Evolutionary conservation across 2,113 vertebrate species (phyloP).

Genomic region (Ifrita kowaldi): DNA sequence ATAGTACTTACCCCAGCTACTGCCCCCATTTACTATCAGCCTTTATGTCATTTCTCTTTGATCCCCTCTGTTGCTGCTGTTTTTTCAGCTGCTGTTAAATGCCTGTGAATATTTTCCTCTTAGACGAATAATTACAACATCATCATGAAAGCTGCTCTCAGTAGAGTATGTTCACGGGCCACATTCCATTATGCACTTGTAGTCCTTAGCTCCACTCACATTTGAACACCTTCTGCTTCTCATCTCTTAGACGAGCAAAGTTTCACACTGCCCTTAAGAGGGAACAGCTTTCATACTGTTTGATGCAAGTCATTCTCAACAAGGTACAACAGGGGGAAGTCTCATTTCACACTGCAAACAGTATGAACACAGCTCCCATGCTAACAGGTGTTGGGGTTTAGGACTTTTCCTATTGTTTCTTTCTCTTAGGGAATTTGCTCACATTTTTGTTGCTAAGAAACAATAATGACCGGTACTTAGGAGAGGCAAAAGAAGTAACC

Average conservation of each 20-base stretch:
- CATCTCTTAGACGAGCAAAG: background rate
- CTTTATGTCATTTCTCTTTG: background rate
- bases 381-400: background rate
- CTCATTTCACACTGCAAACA: background rate
- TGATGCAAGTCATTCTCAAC: background rate
- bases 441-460: background rate
- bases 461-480: background rate
- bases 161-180: background rate
- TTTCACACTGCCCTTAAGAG: background rate
- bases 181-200: background rate
- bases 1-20: background rate
- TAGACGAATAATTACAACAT: background rate
- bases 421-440: background rate
- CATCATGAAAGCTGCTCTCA: background rate
- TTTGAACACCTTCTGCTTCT: background rate
- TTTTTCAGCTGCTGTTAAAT: constrained; percentile 2
- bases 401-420: background rate
- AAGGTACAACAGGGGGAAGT: background rate
- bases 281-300: background rate
- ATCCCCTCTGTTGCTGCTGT: background rate
- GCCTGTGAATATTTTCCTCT: background rate
- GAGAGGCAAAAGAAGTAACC: background rate
- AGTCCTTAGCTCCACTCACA: background rate
- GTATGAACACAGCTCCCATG: background rate
- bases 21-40: background rate